These are phyloP conservation scores for Aporophyla nigra DNA, from an alignment of 2,888 invertebrate species.

Conservation along the genomic window DNA sequence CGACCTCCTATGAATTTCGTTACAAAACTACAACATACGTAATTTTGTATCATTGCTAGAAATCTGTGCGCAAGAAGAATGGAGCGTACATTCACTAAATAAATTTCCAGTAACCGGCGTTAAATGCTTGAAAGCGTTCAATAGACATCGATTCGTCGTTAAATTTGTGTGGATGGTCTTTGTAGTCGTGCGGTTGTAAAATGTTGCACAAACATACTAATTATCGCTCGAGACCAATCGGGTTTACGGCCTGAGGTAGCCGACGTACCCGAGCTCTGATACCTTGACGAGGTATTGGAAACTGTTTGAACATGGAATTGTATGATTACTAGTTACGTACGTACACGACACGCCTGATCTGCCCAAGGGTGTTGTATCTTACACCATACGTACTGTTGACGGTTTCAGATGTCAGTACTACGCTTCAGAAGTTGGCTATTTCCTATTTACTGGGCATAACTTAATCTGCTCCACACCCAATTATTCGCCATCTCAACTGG, in stretches of 20 bases:
- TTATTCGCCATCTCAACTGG: background rate
- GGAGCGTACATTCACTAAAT: conserved; percentile 51
- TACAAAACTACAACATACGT: conserved; percentile 53
- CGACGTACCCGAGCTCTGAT: conserved; percentile 43
- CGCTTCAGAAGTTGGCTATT: conserved; percentile 21
- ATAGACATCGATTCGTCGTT: conserved; percentile 61
- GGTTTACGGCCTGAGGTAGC: conserved; percentile 49
- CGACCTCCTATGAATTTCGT: conserved; percentile 49
- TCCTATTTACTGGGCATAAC: background rate
- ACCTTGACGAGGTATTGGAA: conserved; percentile 52
- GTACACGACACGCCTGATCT: conserved; percentile 42
- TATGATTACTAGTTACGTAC: conserved; percentile 23
- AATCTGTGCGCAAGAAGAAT: conserved; percentile 45
- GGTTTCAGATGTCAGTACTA: conserved; percentile 37
- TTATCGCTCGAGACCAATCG: conserved; percentile 63
- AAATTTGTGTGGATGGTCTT: conserved; percentile 57
- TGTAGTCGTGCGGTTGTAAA: conserved; percentile 64
- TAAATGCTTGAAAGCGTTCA: conserved; percentile 55
- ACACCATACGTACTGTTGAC: conserved; percentile 22
- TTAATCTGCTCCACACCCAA: background rate
- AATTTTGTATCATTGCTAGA: conserved; percentile 56
- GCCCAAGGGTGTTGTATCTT: conserved; percentile 41
- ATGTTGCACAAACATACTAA: conserved; percentile 65
- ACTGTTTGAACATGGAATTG: conserved; percentile 41
- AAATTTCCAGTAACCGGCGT: conserved; percentile 47